Evolutionary conservation across 2,797 vertebrate genomes (phyloP).

Genomic region (Xiphorhynchus erythropygius): DNA sequence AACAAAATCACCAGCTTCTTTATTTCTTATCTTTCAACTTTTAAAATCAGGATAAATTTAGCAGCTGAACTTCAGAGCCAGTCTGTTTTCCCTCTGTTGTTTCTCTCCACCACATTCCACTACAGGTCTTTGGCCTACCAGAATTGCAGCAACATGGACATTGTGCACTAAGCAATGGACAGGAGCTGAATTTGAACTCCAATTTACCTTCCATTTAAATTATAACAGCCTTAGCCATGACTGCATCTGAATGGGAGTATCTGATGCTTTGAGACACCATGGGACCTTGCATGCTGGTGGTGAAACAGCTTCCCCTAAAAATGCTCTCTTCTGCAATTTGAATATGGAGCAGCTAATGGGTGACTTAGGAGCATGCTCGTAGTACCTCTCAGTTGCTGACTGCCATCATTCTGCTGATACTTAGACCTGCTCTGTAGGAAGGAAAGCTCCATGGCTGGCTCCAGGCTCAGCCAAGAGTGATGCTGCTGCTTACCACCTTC

Average conservation of each 20-base stretch:
- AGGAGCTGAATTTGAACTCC: not conserved
- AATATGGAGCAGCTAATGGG: not conserved
- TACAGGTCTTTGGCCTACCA: not conserved
- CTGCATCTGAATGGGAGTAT: not conserved
- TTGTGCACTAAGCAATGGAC: not conserved
- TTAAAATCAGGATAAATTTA: not conserved
- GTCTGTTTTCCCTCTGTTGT: not conserved
- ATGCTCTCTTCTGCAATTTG: not conserved
- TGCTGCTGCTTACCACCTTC: not conserved
- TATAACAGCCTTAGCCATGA: not conserved
- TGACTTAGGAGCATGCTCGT: rapidly evolving
- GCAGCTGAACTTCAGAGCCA: not conserved
- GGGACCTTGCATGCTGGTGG: not conserved
- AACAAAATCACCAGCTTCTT: not conserved
- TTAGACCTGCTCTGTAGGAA: not conserved
- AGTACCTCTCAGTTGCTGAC: not conserved
- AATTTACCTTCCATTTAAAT: not conserved
- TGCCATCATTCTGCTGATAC: not conserved
- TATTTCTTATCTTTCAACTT: not conserved
- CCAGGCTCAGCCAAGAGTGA: not conserved
- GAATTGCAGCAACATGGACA: not conserved
- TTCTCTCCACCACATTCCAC: not conserved
- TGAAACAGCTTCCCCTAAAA: not conserved
- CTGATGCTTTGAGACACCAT: not conserved
- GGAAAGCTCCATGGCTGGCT: rapidly evolving